Evolutionary conservation across 2,797 vertebrate species (phyloP), one percentile per base, ranked within the genome.

Genomic region (Sebastiscus tertius): DNA sequence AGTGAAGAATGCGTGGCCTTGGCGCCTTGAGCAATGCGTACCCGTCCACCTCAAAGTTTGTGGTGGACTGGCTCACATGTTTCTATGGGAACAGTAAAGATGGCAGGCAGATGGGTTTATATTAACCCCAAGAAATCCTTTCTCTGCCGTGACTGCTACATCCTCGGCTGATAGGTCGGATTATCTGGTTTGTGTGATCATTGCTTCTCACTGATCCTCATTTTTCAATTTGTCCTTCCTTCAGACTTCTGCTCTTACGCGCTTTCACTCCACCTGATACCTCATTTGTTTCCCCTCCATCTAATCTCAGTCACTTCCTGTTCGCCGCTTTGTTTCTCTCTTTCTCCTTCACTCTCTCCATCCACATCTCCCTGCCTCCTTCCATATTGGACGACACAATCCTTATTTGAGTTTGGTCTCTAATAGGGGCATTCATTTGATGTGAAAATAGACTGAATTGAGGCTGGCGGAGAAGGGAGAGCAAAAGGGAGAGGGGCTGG

Each of bases 31-130:
- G 91, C 85, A 16, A 54, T 20, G 72, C 36, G 4, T 36, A 55
- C 61, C 64, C 31, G 18, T 82, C 59, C 79, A 81, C 82, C 75
- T 88, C 77, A 55, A 84, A 88, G 82, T 84, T 84, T 62, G 55
- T 74, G 78, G 83, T 59, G 70, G 63, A 84, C 75, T 36, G 33
- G 60, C 72, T 79, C 61, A 20, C 52, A 26, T 49, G 84, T 91
- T 87, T 80, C 88, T 80, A 77, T 72, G 78, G 79, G 59, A 85
- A 88, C 73, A 5, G 78, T 16, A 49, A 65, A 79, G 60, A 83
- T 81, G 61, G 55, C 36, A 34, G 52, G n/a, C 29, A 73, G 63
- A 54, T 83, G 82, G 73, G 22, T 80, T 86, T 77, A 78, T 80
- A 85, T 83, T 60, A 82, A 70, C 81, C 66, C 54, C 29, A 31